Evolutionary conservation across 2,113 vertebrate genomes (phyloP).

Genomic region (Pardalotus punctatus): DNA sequence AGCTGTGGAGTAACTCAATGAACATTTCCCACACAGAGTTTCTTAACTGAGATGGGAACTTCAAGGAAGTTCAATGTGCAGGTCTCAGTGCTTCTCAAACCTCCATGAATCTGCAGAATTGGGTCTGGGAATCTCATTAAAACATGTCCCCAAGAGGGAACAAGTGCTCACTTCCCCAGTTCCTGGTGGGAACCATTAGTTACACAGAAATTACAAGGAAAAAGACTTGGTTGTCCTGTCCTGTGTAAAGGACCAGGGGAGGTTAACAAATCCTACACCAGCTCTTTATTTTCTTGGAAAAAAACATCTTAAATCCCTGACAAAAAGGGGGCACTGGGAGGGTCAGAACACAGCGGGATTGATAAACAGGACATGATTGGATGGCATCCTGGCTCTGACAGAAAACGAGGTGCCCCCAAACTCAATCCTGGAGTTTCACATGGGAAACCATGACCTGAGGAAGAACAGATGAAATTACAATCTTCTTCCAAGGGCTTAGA

Average conservation of each 20-base stretch:
- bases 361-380: background rate
- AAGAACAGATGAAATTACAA: background rate
- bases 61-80: background rate
- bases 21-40: background rate
- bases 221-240: background rate
- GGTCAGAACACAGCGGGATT: background rate
- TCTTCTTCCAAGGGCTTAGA: background rate
- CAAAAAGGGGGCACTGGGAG: background rate
- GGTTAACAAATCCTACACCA: background rate
- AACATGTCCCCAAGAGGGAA: background rate
- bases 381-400: background rate
- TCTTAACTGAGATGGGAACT: background rate
- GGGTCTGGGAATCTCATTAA: background rate
- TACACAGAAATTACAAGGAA: background rate
- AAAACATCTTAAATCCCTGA: background rate
- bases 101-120: background rate
- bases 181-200: background rate
- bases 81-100: background rate
- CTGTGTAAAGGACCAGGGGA: background rate
- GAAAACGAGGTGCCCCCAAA: background rate
- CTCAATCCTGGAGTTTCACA: background rate
- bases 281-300: background rate
- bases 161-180: background rate
- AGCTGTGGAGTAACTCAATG: background rate
- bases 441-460: background rate